Percentiles rank a stretch among this genome's conserved stretches.
phyloP scores from a whole-genome alignment of 53 echinoderm and acorn worm genomes.

The Henricia sp. region DNA sequence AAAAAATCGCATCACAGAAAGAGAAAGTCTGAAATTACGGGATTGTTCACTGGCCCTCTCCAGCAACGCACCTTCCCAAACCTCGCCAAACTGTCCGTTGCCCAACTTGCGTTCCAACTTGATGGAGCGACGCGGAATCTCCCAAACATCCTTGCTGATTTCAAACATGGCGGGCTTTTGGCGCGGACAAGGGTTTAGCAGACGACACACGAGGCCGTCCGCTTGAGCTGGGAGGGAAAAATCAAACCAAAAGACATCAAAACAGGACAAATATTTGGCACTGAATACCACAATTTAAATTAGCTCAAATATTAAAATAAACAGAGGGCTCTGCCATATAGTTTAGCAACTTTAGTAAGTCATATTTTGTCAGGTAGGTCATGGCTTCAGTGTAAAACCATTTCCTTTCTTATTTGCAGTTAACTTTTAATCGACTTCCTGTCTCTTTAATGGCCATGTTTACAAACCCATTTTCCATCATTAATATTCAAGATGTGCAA shows the following conservation, averaged over 20 bases:
- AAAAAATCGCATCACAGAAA: slow-evolving; percentile 4
- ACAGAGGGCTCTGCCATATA: too few species aligned
- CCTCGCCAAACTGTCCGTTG: slow-evolving; percentile 97
- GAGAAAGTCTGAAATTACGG: slow-evolving; percentile 55
- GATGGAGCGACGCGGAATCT: slow-evolving; percentile 92
- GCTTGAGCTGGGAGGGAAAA: slow-evolving; percentile 76
- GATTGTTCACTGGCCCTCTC: slow-evolving; percentile 58
- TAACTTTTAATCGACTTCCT: too few species aligned
- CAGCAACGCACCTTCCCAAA: slow-evolving; percentile 94
- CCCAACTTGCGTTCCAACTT: slow-evolving; percentile 90
- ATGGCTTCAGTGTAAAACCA: too few species aligned
- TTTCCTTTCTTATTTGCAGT: too few species aligned
- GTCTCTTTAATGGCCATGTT: too few species aligned
- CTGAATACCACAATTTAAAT: too few species aligned
- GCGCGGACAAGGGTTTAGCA: slow-evolving; percentile 89
- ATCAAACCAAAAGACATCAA: background rate
- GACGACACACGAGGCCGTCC: slow-evolving; percentile 92
- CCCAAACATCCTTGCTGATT: slow-evolving; percentile 98
- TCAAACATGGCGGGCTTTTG: slow-evolving; percentile 94
- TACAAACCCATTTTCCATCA: too few species aligned
- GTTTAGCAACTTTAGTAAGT: too few species aligned
- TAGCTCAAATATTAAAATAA: too few species aligned
- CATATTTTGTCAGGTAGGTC: too few species aligned
- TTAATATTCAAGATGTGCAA: too few species aligned
- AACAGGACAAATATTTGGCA: too few species aligned